These are phyloP conservation scores for Philopotamus ludificatus DNA, from an alignment of 1,140 invertebrate genomes.

Conservation along the genomic window DNA sequence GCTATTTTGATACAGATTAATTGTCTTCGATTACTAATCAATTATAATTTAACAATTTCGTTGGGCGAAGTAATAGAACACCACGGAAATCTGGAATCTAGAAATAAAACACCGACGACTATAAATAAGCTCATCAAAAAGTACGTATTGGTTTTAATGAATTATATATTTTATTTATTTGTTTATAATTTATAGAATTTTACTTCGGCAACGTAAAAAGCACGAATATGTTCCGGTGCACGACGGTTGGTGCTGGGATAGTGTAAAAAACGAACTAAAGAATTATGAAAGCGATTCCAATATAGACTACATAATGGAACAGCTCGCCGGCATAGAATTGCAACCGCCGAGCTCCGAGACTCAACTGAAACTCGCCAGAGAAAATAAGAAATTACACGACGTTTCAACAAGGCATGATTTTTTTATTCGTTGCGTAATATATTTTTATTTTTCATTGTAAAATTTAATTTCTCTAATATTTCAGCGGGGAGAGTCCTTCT, in stretches of 20 bases:
- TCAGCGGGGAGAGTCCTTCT: too few species aligned
- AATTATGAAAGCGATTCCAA: not conserved
- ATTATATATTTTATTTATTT: constrained; percentile 39
- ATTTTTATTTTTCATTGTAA: constrained; percentile 41
- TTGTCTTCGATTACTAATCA: too few species aligned
- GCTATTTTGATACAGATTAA: too few species aligned
- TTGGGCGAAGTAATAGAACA: constrained; percentile 3
- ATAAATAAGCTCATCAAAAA: constrained; percentile 15
- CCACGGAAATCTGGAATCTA: not conserved
- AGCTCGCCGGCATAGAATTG: not conserved
- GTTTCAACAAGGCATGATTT: constrained; percentile 45
- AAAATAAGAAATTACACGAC: constrained; percentile 45
- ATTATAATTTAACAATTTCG: too few species aligned
- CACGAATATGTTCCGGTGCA: constrained; percentile 43
- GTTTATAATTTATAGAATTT: constrained; percentile 46
- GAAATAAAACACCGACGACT: not conserved
- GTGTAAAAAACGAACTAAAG: too few species aligned
- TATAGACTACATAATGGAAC: not conserved
- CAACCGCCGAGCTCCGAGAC: constrained; percentile 46
- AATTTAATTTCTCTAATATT: too few species aligned
- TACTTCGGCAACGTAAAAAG: constrained; percentile 47
- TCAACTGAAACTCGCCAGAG: constrained; percentile 45
- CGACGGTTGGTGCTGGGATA: constrained; percentile 52
- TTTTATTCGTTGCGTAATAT: constrained; percentile 35
- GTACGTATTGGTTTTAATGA: constrained; percentile 30